These are phyloP conservation scores for Clarias platycephalus DNA, from an alignment of 2,797 vertebrate species.

Conservation along the genomic window DNA sequence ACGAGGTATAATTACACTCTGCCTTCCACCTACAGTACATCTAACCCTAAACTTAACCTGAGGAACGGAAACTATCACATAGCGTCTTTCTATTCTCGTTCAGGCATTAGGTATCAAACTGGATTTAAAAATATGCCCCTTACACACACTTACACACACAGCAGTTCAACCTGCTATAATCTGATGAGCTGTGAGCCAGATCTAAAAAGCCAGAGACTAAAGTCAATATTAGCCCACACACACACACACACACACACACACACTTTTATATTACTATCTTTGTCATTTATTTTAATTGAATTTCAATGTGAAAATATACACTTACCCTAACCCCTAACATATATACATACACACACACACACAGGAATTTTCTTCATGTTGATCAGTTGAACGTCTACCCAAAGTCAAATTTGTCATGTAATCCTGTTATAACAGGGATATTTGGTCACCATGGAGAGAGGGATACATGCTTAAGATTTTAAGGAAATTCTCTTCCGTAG, in stretches of 20 bases:
- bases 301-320: not conserved
- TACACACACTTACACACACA: slow-evolving; percentile 35
- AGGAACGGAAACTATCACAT: not conserved
- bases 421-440: not conserved
- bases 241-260: slow-evolving; percentile 21
- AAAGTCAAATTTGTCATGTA: not conserved
- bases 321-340: not conserved
- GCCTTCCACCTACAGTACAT: not conserved
- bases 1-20: slow-evolving; percentile 67
- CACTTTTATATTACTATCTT: not conserved
- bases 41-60: not conserved
- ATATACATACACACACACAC: too few species aligned
- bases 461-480: not conserved
- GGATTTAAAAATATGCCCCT: not conserved
- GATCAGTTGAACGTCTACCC: not conserved
- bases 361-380: not conserved
- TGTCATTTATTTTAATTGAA: slow-evolving; percentile 8
- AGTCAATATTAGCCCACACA: slow-evolving; percentile 22
- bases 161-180: slow-evolving; percentile 26
- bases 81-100: not conserved
- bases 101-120: not conserved
- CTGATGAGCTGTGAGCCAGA: slow-evolving; percentile 11
- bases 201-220: slow-evolving; percentile 40
- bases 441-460: not conserved
- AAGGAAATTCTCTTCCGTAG: not conserved